Evolutionary conservation across 2,888 invertebrate genomes (phyloP).

Genomic region (Troides oblongomaculatus): DNA sequence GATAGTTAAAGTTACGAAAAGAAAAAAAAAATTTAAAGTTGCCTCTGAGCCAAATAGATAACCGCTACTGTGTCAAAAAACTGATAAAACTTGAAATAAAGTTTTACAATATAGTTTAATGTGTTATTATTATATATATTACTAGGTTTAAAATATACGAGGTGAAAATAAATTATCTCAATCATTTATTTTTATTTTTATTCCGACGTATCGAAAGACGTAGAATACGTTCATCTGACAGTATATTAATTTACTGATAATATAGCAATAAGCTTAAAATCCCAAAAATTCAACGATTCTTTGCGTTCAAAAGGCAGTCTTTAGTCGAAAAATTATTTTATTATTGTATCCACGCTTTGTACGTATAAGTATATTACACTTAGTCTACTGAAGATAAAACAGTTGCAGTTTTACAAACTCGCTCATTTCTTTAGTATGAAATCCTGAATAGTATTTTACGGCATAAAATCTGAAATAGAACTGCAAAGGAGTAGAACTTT

Average conservation of each 20-base stretch:
- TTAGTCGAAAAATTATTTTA: too few relatives aligned
- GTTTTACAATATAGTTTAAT: not conserved
- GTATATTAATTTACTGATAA: too few relatives aligned
- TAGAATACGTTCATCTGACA: too few relatives aligned
- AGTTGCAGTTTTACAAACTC: too few relatives aligned
- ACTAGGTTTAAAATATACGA: conserved; percentile 14
- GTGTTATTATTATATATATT: conserved; percentile 3
- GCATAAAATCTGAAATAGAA: not conserved
- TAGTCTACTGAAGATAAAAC: too few relatives aligned
- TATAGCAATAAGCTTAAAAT: too few relatives aligned
- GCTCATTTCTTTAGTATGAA: not conserved
- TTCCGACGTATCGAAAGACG: not conserved
- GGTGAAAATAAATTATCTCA: not conserved
- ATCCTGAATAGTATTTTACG: not conserved
- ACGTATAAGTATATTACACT: too few relatives aligned
- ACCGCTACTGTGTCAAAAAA: not conserved
- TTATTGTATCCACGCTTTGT: too few relatives aligned
- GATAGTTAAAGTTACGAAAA: not conserved
- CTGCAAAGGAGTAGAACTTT: not conserved
- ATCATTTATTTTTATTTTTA: not conserved
- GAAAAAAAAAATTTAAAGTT: not conserved
- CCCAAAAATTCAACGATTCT: too few relatives aligned
- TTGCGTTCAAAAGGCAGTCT: too few relatives aligned
- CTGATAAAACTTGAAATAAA: too few relatives aligned
- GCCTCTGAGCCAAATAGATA: too few relatives aligned